Percentiles rank a stretch among this genome's conserved stretches.
phyloP scores from a whole-genome alignment of 92 coral and sea anemone genomes.

The Hydrozoanthus gracilis region DNA sequence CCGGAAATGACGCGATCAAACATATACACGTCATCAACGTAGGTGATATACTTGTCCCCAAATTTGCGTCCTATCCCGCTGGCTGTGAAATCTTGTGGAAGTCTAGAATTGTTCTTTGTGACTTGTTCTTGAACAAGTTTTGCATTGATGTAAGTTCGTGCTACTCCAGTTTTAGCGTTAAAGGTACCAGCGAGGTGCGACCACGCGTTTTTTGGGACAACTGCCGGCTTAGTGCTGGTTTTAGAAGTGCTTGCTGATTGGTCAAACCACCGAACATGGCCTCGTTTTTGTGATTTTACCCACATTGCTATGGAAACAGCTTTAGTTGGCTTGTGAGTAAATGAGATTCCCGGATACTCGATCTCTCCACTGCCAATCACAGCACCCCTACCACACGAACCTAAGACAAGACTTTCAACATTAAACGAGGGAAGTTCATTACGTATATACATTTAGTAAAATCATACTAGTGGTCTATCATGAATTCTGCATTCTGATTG shows the following conservation, averaged over 20 bases:
- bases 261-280: conserved; percentile 94
- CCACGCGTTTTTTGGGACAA: conserved; percentile 90
- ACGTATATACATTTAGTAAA: too few relatives aligned
- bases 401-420: conserved; percentile 42
- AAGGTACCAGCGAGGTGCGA: conserved; percentile 94
- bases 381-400: conserved; percentile 94
- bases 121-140: conserved; percentile 81
- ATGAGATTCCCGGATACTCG: conserved; percentile 69
- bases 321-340: conserved; percentile 83
- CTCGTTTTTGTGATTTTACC: conserved; percentile 92
- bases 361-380: conserved; percentile 86
- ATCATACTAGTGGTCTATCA: too few relatives aligned
- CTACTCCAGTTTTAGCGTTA: conserved; percentile 86
- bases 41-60: conserved; percentile 88
- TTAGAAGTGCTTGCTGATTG: conserved; percentile 46
- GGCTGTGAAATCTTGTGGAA: conserved; percentile 93
- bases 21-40: conserved; percentile 94
- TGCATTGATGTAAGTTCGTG: conserved; percentile 94
- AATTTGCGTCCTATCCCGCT: conserved; percentile 92
- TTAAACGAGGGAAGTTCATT: too few relatives aligned
- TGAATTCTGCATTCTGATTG: too few relatives aligned
- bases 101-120: conserved; percentile 74
- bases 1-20: conserved; percentile 87
- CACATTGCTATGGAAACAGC: conserved; percentile 98
- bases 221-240: conserved; percentile 51